phyloP scores from a whole-genome alignment of 2,888 invertebrate genomes.

The Margaritifera margaritifera region DNA sequence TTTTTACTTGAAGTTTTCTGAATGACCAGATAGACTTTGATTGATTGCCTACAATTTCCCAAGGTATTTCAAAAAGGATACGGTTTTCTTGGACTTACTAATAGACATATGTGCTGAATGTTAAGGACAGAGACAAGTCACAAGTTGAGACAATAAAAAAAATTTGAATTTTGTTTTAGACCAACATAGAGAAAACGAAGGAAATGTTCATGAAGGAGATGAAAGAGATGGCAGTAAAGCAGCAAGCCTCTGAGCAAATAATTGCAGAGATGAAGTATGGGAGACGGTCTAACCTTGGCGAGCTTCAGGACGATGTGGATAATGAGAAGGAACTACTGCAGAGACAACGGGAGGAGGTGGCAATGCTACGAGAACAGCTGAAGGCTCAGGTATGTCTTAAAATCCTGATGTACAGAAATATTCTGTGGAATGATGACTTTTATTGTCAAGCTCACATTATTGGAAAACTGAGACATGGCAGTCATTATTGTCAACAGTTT shows the following conservation, averaged over 20 bases:
- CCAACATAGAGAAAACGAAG: slow-evolving; percentile 55
- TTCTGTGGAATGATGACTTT: neutral
- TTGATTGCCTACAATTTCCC: too few species aligned
- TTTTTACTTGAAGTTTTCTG: too few species aligned
- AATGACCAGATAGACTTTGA: too few species aligned
- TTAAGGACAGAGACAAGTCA: slow-evolving; percentile 9
- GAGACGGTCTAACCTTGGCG: slow-evolving; percentile 58
- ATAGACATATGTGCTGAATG: neutral
- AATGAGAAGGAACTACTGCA: slow-evolving; percentile 51
- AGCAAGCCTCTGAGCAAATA: slow-evolving; percentile 52
- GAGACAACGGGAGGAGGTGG: slow-evolving; percentile 59
- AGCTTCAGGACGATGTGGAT: slow-evolving; percentile 61
- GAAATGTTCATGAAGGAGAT: slow-evolving; percentile 62
- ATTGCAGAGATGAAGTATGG: slow-evolving; percentile 41
- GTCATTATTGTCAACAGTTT: too few species aligned
- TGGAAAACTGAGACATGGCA: too few species aligned
- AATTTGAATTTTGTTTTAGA: slow-evolving; percentile 34
- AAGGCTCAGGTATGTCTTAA: slow-evolving; percentile 47
- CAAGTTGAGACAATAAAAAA: too few species aligned
- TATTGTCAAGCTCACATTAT: neutral
- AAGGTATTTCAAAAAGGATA: too few species aligned
- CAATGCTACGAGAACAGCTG: slow-evolving; percentile 58
- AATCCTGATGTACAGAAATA: neutral
- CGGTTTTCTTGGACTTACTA: too few species aligned
- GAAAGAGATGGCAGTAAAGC: slow-evolving; percentile 59